These are phyloP conservation scores for Cecropterus lyciades DNA, from an alignment of 1,140 invertebrate species.

Conservation along the genomic window DNA sequence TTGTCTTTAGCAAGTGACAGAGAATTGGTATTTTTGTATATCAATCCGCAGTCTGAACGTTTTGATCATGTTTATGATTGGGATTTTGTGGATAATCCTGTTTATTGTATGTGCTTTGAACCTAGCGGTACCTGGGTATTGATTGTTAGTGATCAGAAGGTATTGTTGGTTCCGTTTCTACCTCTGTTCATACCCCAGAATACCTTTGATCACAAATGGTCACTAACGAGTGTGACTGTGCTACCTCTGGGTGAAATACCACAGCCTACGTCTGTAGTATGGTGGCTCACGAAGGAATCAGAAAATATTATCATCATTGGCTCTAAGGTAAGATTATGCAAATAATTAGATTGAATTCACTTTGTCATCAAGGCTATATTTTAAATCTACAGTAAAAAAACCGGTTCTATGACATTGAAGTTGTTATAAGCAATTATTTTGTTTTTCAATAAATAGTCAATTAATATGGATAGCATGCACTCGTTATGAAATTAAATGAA, in stretches of 20 bases:
- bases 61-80: conserved; percentile 72
- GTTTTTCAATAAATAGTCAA: no score
- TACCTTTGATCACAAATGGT: conserved; percentile 76
- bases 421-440: no score
- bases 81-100: conserved; percentile 76
- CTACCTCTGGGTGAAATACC: conserved; percentile 60
- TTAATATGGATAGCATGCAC: no score
- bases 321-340: conserved; percentile 57
- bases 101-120: conserved; percentile 78
- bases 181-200: conserved; percentile 70
- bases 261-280: conserved; percentile 68
- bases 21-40: conserved; percentile 73
- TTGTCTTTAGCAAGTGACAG: conserved; percentile 70
- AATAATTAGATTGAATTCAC: background rate
- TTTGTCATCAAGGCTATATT: no score
- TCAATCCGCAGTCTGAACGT: conserved; percentile 63
- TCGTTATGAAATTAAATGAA: no score
- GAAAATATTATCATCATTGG: conserved; percentile 75
- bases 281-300: conserved; percentile 78
- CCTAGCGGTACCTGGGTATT: conserved; percentile 78
- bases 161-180: conserved; percentile 71
- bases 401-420: no score
- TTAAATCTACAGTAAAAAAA: no score
- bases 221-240: conserved; percentile 72
- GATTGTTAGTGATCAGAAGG: conserved; percentile 72